phyloP scores from a whole-genome alignment of 1,140 invertebrate genomes.

The Portunus trituberculatus region DNA sequence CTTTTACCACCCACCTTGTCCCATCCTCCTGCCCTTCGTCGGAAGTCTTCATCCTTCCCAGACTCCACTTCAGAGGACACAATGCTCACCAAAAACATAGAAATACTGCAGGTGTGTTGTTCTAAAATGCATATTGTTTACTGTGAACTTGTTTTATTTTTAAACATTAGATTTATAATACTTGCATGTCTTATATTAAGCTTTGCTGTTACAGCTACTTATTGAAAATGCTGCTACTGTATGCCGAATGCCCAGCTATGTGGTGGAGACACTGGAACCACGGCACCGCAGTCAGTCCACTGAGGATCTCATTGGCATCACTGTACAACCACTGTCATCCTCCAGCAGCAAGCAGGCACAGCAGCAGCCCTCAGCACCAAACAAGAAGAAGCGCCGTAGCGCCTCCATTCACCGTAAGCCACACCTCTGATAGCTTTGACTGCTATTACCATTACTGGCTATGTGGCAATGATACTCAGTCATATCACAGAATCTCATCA shows the following conservation, averaged over 20 bases:
- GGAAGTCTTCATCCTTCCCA: conserved; percentile 3
- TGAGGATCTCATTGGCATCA: conserved; percentile 26
- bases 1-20: conserved; percentile 63
- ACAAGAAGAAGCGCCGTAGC: conserved; percentile 65
- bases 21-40: background rate
- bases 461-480: too few species aligned
- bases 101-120: conserved; percentile 73
- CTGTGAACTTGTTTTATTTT: background rate
- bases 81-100: conserved; percentile 71
- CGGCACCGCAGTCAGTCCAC: conserved; percentile 52
- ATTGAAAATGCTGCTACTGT: conserved; percentile 56
- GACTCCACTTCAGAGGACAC: conserved; percentile 46
- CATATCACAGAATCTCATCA: background rate
- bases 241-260: conserved; percentile 44
- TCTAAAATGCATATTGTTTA: background rate
- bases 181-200: background rate
- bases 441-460: too few species aligned
- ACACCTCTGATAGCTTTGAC: background rate
- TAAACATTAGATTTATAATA: background rate
- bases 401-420: conserved; percentile 61
- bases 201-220: conserved; percentile 34
- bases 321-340: background rate
- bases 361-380: conserved; percentile 10
- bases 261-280: conserved; percentile 50
- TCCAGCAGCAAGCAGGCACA: background rate